Conservation (phyloP, 2,113 vertebrate genomes). For the Ochotona curzoniae region DNA sequence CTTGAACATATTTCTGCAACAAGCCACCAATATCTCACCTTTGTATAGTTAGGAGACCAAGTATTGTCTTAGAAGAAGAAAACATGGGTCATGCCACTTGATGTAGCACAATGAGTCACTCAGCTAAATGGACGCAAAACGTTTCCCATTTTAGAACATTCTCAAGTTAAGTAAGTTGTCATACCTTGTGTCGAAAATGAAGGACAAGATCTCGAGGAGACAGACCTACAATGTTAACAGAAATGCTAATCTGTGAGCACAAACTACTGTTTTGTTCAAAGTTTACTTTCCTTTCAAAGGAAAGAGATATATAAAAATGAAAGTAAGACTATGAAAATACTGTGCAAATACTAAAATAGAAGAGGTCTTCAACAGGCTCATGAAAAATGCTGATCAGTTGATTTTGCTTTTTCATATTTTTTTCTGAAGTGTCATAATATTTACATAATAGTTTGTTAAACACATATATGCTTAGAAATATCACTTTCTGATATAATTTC, state of each 20-base stretch:
- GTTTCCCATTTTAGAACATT: not conserved
- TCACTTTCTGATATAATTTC: not conserved
- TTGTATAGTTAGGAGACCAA: not conserved
- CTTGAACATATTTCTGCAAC: slow-evolving; percentile 4
- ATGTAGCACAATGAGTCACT: not conserved
- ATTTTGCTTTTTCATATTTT: no score
- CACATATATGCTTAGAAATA: not conserved
- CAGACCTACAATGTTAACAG: slow-evolving; percentile 88
- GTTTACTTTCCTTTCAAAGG: not conserved
- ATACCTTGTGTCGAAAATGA: slow-evolving; percentile 98
- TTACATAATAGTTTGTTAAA: slow-evolving; percentile 7
- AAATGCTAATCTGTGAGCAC: slow-evolving; percentile 61
- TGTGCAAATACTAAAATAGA: slow-evolving; percentile 26
- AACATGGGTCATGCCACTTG: not conserved
- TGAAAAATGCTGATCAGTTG: no score
- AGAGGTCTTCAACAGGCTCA: no score
- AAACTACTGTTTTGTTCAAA: not conserved
- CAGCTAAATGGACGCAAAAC: not conserved
- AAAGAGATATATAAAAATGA: not conserved
- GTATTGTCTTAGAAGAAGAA: slow-evolving; percentile 15
- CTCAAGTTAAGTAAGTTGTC: not conserved
- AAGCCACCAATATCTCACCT: not conserved
- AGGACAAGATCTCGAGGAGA: slow-evolving; percentile 98
- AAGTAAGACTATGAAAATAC: slow-evolving; percentile 4
- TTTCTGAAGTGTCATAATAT: not conserved